These are phyloP conservation scores for Rosalia funebris DNA, from an alignment of 2,888 invertebrate genomes.

Conservation along the genomic window DNA sequence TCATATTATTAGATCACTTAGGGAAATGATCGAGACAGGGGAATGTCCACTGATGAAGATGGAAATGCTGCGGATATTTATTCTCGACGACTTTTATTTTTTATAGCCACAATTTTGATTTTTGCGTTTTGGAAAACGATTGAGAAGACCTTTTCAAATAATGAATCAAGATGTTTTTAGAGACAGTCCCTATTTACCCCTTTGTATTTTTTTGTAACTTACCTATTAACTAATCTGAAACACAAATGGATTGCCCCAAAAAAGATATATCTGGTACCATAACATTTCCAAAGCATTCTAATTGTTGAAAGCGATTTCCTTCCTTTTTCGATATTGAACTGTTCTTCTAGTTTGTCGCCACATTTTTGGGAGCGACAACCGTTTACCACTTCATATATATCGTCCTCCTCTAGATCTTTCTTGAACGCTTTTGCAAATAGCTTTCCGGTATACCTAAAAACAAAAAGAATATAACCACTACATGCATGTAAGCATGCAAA, in stretches of 20 bases:
- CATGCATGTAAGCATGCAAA: too few relatives aligned
- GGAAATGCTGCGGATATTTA: too few relatives aligned
- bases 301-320: conserved; percentile 36
- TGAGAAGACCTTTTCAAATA: too few relatives aligned
- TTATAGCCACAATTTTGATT: too few relatives aligned
- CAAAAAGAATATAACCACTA: not conserved
- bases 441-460: conserved; percentile 37
- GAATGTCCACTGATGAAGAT: too few relatives aligned
- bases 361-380: conserved; percentile 43
- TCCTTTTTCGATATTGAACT: conserved; percentile 35
- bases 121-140: too few relatives aligned
- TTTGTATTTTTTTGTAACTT: too few relatives aligned
- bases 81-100: too few relatives aligned
- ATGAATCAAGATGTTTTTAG: too few relatives aligned
- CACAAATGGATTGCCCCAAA: conserved; percentile 46
- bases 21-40: too few relatives aligned
- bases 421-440: conserved; percentile 71
- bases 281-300: conserved; percentile 43
- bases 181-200: too few relatives aligned
- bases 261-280: conserved; percentile 45
- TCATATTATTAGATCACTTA: too few relatives aligned
- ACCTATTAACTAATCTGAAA: conserved; percentile 45
- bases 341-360: conserved; percentile 45
- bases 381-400: conserved; percentile 66
- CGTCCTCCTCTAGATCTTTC: conserved; percentile 71